Evolutionary conservation across 2,888 invertebrate species (phyloP).

Genomic region (Melinopterus prodromus): DNA sequence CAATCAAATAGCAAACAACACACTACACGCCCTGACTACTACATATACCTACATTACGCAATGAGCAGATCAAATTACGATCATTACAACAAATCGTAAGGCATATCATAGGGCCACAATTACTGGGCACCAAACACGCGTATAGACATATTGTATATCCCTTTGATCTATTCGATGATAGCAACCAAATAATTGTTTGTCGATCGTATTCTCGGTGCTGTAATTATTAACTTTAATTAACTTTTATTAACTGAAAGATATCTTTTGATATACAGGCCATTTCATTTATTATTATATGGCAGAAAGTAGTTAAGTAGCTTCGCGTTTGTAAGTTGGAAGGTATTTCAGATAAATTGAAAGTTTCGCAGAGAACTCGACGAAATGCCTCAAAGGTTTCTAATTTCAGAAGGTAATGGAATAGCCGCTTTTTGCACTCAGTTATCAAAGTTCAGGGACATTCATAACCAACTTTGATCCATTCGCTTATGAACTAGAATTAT

Average conservation of each 20-base stretch:
- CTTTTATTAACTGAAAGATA: neutral
- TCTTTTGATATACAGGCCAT: neutral
- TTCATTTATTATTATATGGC: neutral
- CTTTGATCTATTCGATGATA: neutral
- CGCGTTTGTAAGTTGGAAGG: neutral
- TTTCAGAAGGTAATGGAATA: neutral
- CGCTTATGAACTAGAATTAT: neutral
- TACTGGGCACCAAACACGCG: neutral
- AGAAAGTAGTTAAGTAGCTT: neutral
- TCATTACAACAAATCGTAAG: neutral
- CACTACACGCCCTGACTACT: no score
- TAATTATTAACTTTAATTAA: neutral
- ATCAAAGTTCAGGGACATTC: neutral
- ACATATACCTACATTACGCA: neutral
- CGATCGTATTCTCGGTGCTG: neutral
- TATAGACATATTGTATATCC: neutral
- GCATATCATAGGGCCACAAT: neutral
- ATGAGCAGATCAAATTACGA: neutral
- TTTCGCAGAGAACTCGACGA: neutral
- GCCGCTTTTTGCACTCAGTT: neutral
- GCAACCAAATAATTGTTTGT: neutral
- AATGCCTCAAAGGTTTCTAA: neutral
- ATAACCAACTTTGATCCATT: neutral
- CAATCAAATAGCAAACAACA: no score
- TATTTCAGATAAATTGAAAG: neutral